phyloP scores from a whole-genome alignment of 2,888 invertebrate genomes.

The Esperia sulphurella region DNA sequence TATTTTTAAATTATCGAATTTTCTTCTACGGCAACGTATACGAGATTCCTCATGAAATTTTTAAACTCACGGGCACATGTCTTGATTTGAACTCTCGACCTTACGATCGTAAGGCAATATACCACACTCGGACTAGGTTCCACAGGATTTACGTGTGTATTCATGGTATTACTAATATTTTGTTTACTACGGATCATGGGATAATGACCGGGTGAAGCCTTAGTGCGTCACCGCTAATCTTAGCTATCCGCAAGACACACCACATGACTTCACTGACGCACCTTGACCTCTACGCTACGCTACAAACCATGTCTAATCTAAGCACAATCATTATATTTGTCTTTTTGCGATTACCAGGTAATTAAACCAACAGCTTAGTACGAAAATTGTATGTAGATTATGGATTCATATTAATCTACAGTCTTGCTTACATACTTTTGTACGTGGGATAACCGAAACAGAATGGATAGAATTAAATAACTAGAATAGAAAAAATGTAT shows the following conservation, averaged over 20 bases:
- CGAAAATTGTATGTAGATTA: neutral
- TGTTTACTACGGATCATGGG: conserved; percentile 16
- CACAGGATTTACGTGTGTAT: neutral
- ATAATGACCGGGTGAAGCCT: conserved; percentile 37
- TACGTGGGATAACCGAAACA: too few relatives aligned
- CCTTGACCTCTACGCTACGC: conserved; percentile 37
- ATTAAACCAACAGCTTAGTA: neutral
- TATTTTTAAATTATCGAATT: too few relatives aligned
- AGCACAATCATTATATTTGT: conserved; percentile 27
- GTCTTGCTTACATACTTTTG: neutral
- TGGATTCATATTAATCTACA: neutral
- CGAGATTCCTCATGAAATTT: too few relatives aligned
- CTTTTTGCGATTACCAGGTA: conserved; percentile 3
- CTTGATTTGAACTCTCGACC: too few relatives aligned
- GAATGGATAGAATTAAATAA: too few relatives aligned
- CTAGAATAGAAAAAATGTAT: too few relatives aligned
- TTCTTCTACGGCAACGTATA: too few relatives aligned
- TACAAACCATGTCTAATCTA: conserved; percentile 27
- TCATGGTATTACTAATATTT: neutral
- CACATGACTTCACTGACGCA: conserved; percentile 29
- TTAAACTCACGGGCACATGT: too few relatives aligned
- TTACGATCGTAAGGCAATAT: too few relatives aligned
- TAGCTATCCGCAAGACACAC: conserved; percentile 36
- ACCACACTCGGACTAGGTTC: too few relatives aligned
- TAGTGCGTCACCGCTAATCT: conserved; percentile 65